Conservation (phyloP, 2,113 vertebrate species). For the Mormoops blainvillei region DNA sequence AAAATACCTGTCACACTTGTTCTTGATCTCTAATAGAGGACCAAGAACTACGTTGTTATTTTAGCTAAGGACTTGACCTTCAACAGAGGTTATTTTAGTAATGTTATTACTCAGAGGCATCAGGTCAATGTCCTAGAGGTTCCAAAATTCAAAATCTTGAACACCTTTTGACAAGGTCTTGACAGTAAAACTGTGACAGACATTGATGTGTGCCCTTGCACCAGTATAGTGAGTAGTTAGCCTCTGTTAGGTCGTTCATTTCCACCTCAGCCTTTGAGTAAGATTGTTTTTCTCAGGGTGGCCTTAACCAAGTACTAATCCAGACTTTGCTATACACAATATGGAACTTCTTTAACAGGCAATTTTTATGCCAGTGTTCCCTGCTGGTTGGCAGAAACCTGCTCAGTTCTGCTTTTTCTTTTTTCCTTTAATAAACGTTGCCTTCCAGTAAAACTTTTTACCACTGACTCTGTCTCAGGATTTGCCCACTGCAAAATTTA, state of each 20-base stretch:
- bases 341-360: not conserved
- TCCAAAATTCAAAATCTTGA: conserved; percentile 9
- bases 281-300: not conserved
- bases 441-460: not conserved
- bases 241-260: not conserved
- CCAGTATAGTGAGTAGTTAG: not conserved
- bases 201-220: not conserved
- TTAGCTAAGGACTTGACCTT: conserved; percentile 52
- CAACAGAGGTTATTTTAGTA: conserved; percentile 31
- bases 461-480: not conserved
- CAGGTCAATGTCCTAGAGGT: not conserved
- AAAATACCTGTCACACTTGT: conserved; percentile 49
- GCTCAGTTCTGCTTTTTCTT: not conserved
- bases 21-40: conserved; percentile 26
- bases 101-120: conserved; percentile 23
- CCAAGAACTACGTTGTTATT: conserved; percentile 44
- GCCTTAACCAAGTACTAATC: not conserved
- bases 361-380: not conserved
- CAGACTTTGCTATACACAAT: not conserved
- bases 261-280: not conserved
- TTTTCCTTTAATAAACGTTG: not conserved
- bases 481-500: not conserved
- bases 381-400: not conserved
- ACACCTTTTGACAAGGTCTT: not conserved
- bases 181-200: not conserved